Conservation (phyloP, 2,113 vertebrate genomes). For the Megalops atlanticus region DNA sequence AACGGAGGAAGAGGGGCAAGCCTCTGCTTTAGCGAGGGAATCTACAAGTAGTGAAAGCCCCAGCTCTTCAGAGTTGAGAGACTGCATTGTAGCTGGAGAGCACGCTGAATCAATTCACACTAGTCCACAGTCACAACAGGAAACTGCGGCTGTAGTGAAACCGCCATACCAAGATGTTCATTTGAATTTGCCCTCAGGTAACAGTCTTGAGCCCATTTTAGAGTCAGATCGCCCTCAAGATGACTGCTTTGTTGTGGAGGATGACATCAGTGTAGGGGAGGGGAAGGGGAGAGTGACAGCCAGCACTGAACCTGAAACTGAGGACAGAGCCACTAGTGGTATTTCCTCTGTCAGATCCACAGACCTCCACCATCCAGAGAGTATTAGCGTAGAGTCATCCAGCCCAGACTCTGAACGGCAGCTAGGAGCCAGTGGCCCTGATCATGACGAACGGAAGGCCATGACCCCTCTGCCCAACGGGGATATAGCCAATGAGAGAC, state of each 20-base stretch:
- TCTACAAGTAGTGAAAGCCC: slow-evolving; percentile 16
- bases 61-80: background rate
- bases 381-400: slow-evolving; percentile 11
- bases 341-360: background rate
- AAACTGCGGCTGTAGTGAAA: slow-evolving; percentile 6
- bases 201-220: slow-evolving; percentile 55
- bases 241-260: slow-evolving; percentile 11
- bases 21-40: background rate
- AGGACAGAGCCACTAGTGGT: slow-evolving; percentile 12
- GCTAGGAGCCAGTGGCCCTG: slow-evolving; percentile 34
- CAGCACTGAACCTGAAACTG: slow-evolving; percentile 26
- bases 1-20: slow-evolving; percentile 8
- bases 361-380: background rate
- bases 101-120: background rate
- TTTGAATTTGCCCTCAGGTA: slow-evolving; percentile 36
- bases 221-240: slow-evolving; percentile 48
- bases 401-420: slow-evolving; percentile 36
- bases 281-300: background rate
- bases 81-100: slow-evolving; percentile 14
- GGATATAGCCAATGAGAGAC: slow-evolving; percentile 12
- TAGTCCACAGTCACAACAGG: slow-evolving; percentile 18
- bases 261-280: slow-evolving; percentile 27
- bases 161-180: slow-evolving; percentile 38
- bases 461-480: slow-evolving; percentile 18
- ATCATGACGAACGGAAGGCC: slow-evolving; percentile 28